Base-by-base conservation (phyloP, 1,140 invertebrate genomes). In the Portunus trituberculatus region DNA sequence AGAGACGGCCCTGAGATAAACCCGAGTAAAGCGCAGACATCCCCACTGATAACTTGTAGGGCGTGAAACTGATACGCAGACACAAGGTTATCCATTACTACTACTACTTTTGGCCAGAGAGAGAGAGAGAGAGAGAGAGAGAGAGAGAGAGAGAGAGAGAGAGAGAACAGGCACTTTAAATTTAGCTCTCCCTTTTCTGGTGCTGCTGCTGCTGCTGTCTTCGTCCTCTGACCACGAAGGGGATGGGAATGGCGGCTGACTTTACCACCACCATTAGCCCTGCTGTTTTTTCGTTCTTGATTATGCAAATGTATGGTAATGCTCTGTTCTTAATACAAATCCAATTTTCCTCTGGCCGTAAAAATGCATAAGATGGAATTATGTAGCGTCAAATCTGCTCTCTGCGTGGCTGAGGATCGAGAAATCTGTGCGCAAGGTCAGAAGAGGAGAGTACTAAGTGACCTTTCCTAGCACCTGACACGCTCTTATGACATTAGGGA, bases 121-220 rank as follows among this genome's bases (percentile, higher is more conserved):
- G 67, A n/a, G 20, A 76, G 67, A n/a, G n/a, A n/a, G n/a, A 76
- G 67, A n/a, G 67, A 76, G 67, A 76, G 67, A n/a, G 67, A n/a
- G 20, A 76, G 67, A n/a, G 20, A 76, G 67, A 76, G n/a, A 76
- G n/a, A 76, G 67, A 76, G 59, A 76, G 59, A 76, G 48, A 52
- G 52, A 59, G 52, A n/a, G 67, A 76, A 25, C 25, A 76, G 67
- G 67, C 6, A 76, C n/a, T 76, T n/a, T 76, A 76, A 4, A 59
- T 59, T 59, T 59, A 59, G 52, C 52, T 10, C 16, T 20, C 52
- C 52, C 52, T 59, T 59, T 10, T 10, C 52, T 6, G 39, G 6
- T 39, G 39, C 52, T 59, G 52, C 52, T 20, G 52, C 52, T 20
- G 12, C 52, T 76, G 67, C 67, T 25, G n/a, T 20, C 67, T 76